Evolutionary conservation across 2,797 vertebrate genomes (phyloP), one percentile per base, ranked within the genome.

Genomic region (Bufotes viridis): DNA sequence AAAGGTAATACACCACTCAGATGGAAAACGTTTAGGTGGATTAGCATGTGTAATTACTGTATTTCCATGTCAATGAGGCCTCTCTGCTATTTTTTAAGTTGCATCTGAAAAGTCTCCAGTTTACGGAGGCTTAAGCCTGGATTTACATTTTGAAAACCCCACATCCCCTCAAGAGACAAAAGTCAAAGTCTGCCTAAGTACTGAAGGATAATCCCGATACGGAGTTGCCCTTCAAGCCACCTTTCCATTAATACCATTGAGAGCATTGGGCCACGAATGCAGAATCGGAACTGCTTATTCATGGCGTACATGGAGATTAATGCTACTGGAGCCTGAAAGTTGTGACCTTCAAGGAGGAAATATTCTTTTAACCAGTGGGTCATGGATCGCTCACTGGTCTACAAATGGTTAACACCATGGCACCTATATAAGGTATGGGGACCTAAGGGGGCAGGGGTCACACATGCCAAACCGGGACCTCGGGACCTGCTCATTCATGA

Each of bases 111-210:
- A 74, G 70, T 49, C 13, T 3, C 42, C n/a, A 34, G 49, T 51
- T 51, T 76, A 76, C 12, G 20, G 74, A 14, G 42, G 34, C 17
- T 75, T 20, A 75, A 53, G 20, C 49, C 13, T 7, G 7, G 2
- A 76, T 53, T 76, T 76, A 76, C 74, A 76, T 76, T 51, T 53
- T 76, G 18, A 51, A 42, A 42, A 42, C 42, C 42, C 42, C 74
- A 4, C 20, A 34, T 12, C 10, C 17, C 72, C 72, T 20, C 42
- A 15, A 12, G 74, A 10, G 5, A n/a, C 20, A 53, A 72, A 34
- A 70, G 6, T 29, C 42, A 3, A 42, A 42, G 42, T 42, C 42
- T 42, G 4, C 42, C 29, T 42, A 20, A 42, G 10, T 20, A 10
- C 42, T 49, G 10, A 22, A 75, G 42, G 42, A 22, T 11, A 12